Evolutionary conservation across 2,888 invertebrate genomes (phyloP).

Genomic region (Chromoteleia sp.): DNA sequence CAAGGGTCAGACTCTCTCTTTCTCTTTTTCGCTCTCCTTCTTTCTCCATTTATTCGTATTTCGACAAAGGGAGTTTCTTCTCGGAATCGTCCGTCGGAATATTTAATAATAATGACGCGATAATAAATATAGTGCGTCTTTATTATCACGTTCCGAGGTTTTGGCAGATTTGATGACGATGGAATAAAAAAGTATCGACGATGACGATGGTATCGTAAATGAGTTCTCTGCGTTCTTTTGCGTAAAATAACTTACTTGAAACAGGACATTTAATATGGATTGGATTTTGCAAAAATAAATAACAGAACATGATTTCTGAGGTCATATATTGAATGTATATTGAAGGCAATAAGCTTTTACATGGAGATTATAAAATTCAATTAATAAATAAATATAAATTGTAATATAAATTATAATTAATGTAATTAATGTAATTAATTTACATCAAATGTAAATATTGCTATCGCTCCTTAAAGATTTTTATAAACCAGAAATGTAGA

Average conservation of each 20-base stretch:
- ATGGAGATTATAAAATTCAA: background rate
- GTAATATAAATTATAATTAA: no score
- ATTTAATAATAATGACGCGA: conserved; percentile 65
- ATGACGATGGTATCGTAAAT: conserved; percentile 52
- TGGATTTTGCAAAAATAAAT: conserved; percentile 15
- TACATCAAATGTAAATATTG: no score
- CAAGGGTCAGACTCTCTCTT: conserved; percentile 74
- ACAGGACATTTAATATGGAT: conserved; percentile 1
- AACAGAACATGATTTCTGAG: background rate
- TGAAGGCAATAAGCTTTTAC: conserved; percentile 18
- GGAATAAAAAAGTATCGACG: conserved; percentile 47
- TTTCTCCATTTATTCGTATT: conserved; percentile 73
- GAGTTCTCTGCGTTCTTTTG: conserved; percentile 44
- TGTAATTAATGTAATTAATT: no score
- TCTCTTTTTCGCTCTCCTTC: conserved; percentile 27
- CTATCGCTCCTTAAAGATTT: no score
- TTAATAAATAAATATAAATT: no score
- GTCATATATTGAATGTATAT: background rate
- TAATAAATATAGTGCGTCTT: conserved; percentile 70
- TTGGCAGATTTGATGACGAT: conserved; percentile 39
- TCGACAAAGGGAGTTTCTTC: conserved; percentile 74
- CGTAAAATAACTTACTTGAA: conserved; percentile 64
- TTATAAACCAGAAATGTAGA: no score
- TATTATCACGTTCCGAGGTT: conserved; percentile 59
- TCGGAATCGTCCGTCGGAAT: conserved; percentile 54